phyloP scores from a whole-genome alignment of 2,888 invertebrate species.

The Drosophila lutescens region DNA sequence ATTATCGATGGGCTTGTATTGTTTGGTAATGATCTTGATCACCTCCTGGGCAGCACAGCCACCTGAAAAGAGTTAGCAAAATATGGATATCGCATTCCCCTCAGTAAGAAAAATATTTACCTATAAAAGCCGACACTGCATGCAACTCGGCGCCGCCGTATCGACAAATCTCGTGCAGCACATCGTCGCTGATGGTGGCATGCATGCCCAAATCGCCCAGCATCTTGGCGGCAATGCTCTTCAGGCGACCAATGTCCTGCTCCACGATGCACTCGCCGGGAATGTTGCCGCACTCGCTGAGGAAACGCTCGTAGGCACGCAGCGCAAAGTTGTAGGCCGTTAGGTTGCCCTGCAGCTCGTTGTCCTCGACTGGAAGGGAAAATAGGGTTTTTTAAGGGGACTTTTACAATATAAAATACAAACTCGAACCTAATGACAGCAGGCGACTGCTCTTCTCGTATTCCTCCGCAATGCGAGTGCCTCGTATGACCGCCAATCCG shows the following conservation, averaged over 20 bases:
- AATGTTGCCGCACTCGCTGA: conserved; percentile 93
- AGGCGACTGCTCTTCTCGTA: conserved; percentile 88
- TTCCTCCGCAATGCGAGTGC: conserved; percentile 92
- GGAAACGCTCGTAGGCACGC: conserved; percentile 95
- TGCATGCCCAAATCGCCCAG: conserved; percentile 93
- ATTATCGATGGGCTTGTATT: conserved; percentile 98
- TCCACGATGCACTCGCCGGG: conserved; percentile 96
- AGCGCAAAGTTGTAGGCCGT: conserved; percentile 96
- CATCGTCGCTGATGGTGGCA: conserved; percentile 94
- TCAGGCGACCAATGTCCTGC: conserved; percentile 94
- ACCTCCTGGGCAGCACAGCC: conserved; percentile 98
- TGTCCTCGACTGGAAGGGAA: conserved; percentile 86
- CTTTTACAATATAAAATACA: neutral
- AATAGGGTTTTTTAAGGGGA: rapidly evolving
- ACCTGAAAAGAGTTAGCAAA: conserved; percentile 83
- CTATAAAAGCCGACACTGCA: conserved; percentile 95
- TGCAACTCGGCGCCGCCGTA: conserved; percentile 98
- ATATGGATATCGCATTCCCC: neutral
- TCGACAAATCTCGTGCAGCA: conserved; percentile 96
- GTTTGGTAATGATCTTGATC: conserved; percentile 97
- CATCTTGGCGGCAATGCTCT: conserved; percentile 89
- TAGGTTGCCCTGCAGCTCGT: conserved; percentile 93
- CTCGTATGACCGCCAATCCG: conserved; percentile 91
- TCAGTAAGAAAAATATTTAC: conserved; percentile 77
- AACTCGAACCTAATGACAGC: conserved; percentile 85